phyloP scores from a whole-genome alignment of 2,888 invertebrate species.

The Helicoverpa assulta region DNA sequence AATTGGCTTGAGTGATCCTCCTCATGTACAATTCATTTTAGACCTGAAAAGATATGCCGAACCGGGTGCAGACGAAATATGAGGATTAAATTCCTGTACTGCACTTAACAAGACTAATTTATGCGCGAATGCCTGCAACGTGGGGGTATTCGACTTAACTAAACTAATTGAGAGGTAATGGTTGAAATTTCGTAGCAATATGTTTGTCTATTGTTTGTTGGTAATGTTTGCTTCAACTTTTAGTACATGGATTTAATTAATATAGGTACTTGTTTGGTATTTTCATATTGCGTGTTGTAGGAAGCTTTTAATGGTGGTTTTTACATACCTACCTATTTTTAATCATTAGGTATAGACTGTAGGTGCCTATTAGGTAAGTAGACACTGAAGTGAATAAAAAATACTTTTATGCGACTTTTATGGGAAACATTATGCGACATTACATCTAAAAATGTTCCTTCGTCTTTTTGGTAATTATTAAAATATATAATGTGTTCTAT shows the following conservation, averaged over 20 bases:
- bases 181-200: conserved; percentile 78
- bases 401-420: no score
- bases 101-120: conserved; percentile 90
- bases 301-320: background rate
- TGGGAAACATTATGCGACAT: no score
- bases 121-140: conserved; percentile 81
- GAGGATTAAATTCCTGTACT: conserved; percentile 90
- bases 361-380: no score
- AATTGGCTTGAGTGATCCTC: conserved; percentile 64
- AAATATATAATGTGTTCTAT: no score
- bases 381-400: no score
- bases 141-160: conserved; percentile 78
- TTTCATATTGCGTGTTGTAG: background rate
- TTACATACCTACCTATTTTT: background rate
- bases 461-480: no score
- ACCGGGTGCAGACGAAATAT: conserved; percentile 88
- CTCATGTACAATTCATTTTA: conserved; percentile 79
- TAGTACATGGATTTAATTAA: conserved; percentile 3
- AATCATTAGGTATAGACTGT: no score
- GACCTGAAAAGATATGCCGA: conserved; percentile 87
- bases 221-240: conserved; percentile 25
- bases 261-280: background rate
- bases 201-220: conserved; percentile 64
- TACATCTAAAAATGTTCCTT: no score
- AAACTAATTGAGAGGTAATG: conserved; percentile 89